These are phyloP conservation scores for Loriculus beryllinus DNA, from an alignment of 2,797 vertebrate species.

Conservation along the genomic window DNA sequence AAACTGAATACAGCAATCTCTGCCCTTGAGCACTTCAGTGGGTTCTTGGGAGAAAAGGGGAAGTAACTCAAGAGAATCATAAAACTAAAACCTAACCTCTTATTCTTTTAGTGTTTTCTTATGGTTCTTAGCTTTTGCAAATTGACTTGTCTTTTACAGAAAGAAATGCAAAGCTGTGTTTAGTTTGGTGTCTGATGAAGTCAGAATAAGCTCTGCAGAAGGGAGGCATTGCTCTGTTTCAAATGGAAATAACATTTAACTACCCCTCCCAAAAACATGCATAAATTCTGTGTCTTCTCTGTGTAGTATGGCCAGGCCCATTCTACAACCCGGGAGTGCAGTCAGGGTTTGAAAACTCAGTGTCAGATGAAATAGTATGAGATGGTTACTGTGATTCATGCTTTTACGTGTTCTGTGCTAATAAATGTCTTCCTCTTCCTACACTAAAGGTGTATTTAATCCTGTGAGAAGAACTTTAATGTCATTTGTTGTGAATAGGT, in stretches of 20 bases:
- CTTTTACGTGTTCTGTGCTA: background rate
- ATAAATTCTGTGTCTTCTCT: background rate
- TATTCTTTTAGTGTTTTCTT: background rate
- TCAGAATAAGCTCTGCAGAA: background rate
- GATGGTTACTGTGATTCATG: background rate
- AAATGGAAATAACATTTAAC: background rate
- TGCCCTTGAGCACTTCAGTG: background rate
- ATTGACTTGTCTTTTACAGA: background rate
- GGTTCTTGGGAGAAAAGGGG: background rate
- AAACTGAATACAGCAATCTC: background rate
- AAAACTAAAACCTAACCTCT: background rate
- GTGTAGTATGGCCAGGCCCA: background rate
- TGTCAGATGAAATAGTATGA: background rate
- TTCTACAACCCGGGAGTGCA: background rate
- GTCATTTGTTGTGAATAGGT: background rate
- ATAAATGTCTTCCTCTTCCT: background rate
- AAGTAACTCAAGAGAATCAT: background rate
- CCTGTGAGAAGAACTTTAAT: background rate
- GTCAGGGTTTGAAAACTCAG: background rate
- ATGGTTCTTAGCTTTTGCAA: background rate
- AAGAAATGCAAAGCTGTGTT: background rate
- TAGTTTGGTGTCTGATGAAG: background rate
- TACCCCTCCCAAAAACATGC: fast-evolving
- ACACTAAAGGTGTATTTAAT: background rate
- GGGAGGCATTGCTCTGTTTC: background rate